Conservation (phyloP, 2,113 vertebrate species). For the Haemorhous mexicanus region DNA sequence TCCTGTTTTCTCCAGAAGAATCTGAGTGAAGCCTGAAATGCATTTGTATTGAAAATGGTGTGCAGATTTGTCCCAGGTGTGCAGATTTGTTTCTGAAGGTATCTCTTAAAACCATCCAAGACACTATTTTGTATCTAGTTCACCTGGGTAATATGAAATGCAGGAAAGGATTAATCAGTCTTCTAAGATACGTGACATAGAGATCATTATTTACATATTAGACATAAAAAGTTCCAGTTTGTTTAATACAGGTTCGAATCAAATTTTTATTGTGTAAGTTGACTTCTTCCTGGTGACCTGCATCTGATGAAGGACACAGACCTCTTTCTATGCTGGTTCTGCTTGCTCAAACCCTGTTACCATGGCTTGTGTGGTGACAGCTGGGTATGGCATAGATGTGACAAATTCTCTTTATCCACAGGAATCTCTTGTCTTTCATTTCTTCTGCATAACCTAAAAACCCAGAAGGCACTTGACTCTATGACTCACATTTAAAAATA, state of each 20-base stretch:
- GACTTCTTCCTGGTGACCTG: background rate
- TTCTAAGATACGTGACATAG: background rate
- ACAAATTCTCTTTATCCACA: background rate
- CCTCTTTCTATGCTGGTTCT: background rate
- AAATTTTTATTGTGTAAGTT: background rate
- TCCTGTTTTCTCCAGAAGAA: background rate
- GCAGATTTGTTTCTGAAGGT: background rate
- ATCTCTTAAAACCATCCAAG: background rate
- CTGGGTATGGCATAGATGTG: background rate
- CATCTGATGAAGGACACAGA: background rate
- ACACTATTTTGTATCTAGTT: background rate
- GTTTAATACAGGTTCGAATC: background rate
- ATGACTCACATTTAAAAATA: background rate
- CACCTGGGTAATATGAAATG: background rate
- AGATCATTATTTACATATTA: background rate
- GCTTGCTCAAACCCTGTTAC: background rate
- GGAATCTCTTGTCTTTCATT: background rate
- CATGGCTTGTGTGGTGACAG: rapidly evolving
- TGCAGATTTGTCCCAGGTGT: background rate
- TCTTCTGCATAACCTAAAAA: background rate
- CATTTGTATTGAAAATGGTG: background rate
- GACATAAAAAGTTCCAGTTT: background rate
- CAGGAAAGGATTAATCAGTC: background rate
- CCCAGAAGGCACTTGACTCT: background rate
- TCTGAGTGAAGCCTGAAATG: background rate